Conservation (phyloP, 2,113 vertebrate genomes). For the Otolemur garnettii region DNA sequence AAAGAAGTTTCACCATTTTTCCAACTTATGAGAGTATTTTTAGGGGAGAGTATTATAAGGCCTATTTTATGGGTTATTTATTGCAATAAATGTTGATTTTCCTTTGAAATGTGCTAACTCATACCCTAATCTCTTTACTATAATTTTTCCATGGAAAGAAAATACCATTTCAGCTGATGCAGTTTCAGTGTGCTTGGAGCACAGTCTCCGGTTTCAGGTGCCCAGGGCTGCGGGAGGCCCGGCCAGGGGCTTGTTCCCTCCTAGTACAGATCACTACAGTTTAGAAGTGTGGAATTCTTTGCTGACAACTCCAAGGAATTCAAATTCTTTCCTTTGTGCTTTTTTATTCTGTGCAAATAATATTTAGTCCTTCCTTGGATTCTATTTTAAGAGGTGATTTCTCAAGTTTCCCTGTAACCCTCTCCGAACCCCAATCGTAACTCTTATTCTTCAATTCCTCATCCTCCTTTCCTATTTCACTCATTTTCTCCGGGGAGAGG, state of each 20-base stretch:
- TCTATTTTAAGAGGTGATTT: conserved; percentile 59
- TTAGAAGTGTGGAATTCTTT: conserved; percentile 60
- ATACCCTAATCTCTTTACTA: conserved; percentile 71
- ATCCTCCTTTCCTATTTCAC: not conserved
- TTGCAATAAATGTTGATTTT: conserved; percentile 76
- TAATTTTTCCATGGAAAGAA: conserved; percentile 81
- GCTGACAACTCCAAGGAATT: conserved; percentile 73
- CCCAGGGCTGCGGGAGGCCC: not conserved
- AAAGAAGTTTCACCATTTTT: conserved; percentile 58
- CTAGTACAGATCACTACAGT: not conserved
- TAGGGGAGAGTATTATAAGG: conserved; percentile 61
- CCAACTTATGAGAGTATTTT: conserved; percentile 62
- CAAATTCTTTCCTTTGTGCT: conserved; percentile 74
- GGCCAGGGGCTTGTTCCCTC: conserved; percentile 53
- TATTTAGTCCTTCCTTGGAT: conserved; percentile 15
- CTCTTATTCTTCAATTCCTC: not conserved
- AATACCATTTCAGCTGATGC: conserved; percentile 73
- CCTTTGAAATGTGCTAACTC: conserved; percentile 76
- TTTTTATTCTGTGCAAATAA: conserved; percentile 54
- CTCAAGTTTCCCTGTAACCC: conserved; percentile 29
- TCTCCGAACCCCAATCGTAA: not conserved
- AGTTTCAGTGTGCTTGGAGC: conserved; percentile 71
- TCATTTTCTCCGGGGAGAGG: not conserved
- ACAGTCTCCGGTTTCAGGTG: conserved; percentile 68
- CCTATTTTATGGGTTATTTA: conserved; percentile 73